Conservation (phyloP, 2,113 vertebrate species). For the Mustelus asterias region DNA sequence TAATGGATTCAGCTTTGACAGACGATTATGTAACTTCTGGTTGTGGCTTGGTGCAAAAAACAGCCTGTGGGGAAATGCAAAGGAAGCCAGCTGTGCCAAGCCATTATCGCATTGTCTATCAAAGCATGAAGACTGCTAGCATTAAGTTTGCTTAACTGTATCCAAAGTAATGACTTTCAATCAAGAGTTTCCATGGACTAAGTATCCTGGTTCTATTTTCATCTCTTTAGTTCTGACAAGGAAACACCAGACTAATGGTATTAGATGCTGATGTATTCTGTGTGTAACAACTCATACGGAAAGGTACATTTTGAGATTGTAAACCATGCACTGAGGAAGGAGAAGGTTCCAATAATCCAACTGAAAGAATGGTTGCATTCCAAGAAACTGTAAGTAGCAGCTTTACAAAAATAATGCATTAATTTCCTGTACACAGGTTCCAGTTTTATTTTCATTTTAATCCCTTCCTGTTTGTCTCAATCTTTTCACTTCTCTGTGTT, state of each 20-base stretch:
- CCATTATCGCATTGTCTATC: slow-evolving; percentile 22
- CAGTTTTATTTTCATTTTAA: neutral
- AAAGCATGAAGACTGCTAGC: slow-evolving; percentile 5
- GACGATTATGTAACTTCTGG: slow-evolving; percentile 14
- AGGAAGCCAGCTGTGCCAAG: slow-evolving; percentile 24
- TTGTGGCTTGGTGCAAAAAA: slow-evolving; percentile 10
- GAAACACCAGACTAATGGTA: neutral
- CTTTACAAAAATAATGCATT: neutral
- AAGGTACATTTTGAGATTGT: neutral
- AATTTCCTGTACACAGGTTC: neutral
- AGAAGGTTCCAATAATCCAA: neutral
- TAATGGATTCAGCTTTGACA: slow-evolving; percentile 26
- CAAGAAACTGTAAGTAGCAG: neutral
- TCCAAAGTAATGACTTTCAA: neutral
- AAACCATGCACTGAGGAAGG: neutral
- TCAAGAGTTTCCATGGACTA: neutral
- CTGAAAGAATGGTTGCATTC: neutral
- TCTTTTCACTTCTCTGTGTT: neutral
- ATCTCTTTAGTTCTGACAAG: neutral
- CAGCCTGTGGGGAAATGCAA: slow-evolving; percentile 15
- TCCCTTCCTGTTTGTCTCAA: neutral
- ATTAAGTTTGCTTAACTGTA: slow-evolving; percentile 24
- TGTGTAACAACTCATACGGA: neutral
- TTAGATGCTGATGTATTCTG: neutral
- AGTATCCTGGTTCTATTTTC: neutral